Conservation (phyloP, 2,888 invertebrate species). For the Phasia obesa region DNA sequence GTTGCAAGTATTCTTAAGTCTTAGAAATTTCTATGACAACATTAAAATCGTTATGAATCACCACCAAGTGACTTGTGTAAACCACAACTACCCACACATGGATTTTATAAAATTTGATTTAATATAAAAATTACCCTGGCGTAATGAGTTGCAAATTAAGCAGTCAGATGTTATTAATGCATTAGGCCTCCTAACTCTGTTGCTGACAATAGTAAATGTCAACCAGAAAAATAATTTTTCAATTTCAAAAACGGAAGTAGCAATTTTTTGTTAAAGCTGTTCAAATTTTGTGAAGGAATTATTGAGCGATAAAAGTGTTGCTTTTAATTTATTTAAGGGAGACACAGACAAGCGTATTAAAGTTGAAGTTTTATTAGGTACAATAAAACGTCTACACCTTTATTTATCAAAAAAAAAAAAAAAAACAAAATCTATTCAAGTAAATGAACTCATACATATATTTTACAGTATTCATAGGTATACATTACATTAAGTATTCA, state of each 20-base stretch:
- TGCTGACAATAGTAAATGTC: conserved; percentile 54
- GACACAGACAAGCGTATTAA: too few relatives aligned
- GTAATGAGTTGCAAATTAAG: conserved; percentile 52
- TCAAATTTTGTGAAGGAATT: too few relatives aligned
- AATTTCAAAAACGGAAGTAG: conserved; percentile 53
- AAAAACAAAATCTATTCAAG: not conserved
- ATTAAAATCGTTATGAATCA: conserved; percentile 23
- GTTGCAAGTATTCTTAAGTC: too few relatives aligned
- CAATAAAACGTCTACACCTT: too few relatives aligned
- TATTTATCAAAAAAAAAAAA: not conserved
- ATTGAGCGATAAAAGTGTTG: too few relatives aligned
- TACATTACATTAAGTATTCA: not conserved
- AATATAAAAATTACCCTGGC: conserved; percentile 65
- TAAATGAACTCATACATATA: not conserved
- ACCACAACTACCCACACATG: conserved; percentile 10
- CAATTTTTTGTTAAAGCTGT: conserved; percentile 33
- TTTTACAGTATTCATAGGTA: not conserved
- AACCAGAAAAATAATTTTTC: conserved; percentile 32
- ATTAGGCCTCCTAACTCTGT: conserved; percentile 18
- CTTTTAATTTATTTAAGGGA: not conserved
- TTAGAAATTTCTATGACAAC: not conserved
- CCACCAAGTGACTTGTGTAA: not conserved
- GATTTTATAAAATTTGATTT: conserved; percentile 46
- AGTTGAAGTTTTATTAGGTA: too few relatives aligned
- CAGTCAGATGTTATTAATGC: conserved; percentile 2